These are phyloP conservation scores for Nesogale talazaci DNA, from an alignment of 2,113 vertebrate species.

Conservation along the genomic window DNA sequence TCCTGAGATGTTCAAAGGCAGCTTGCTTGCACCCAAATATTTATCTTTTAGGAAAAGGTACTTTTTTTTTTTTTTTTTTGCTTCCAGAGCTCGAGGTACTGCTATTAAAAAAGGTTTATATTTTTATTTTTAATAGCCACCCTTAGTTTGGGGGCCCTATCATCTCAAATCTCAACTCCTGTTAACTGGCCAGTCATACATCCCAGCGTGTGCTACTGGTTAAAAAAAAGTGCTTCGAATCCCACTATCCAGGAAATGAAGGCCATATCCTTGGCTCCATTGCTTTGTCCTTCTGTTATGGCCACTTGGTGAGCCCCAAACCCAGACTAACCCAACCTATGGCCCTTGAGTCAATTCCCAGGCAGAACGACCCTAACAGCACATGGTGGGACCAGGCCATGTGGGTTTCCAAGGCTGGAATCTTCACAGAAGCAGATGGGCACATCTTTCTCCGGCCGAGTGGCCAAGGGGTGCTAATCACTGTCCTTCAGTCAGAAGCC, in stretches of 20 bases:
- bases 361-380: neutral
- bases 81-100: slow-evolving; percentile 29
- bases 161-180: neutral
- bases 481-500: neutral
- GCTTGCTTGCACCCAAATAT: slow-evolving; percentile 9
- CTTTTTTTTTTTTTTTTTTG: neutral
- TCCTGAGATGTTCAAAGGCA: slow-evolving; percentile 19
- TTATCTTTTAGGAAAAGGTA: slow-evolving; percentile 31
- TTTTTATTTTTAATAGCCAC: slow-evolving; percentile 15
- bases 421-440: neutral
- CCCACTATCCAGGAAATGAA: neutral
- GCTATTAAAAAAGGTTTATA: neutral
- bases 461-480: neutral
- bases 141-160: neutral
- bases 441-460: neutral
- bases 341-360: neutral
- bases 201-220: neutral
- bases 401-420: neutral
- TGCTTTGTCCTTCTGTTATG: neutral
- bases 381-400: no score
- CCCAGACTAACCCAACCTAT: neutral
- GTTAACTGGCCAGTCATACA: neutral
- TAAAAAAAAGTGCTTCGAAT: no score
- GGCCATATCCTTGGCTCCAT: neutral
- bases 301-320: neutral